These are phyloP conservation scores for Apaloderma vittatum DNA, from an alignment of 2,113 vertebrate genomes.

Conservation along the genomic window DNA sequence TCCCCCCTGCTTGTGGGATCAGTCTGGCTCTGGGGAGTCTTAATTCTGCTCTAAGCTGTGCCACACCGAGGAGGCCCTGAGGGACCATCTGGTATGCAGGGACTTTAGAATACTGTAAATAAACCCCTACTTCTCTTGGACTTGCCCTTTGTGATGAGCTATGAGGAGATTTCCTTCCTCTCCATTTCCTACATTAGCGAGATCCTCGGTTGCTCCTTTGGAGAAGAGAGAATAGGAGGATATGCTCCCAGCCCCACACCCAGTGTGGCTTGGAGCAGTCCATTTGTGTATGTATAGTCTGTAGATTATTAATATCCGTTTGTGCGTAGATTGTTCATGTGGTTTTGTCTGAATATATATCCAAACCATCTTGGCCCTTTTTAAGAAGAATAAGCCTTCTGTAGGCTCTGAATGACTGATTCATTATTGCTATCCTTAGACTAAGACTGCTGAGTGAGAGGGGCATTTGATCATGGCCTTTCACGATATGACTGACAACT, in stretches of 20 bases:
- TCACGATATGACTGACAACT: background rate
- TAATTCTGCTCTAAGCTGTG: background rate
- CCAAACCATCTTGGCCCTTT: background rate
- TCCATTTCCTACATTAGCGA: accelerated
- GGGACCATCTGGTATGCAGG: background rate
- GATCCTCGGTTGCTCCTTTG: background rate
- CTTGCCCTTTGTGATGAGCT: background rate
- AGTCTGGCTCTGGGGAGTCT: background rate
- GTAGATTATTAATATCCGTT: background rate
- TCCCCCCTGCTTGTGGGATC: background rate
- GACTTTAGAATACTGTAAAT: background rate
- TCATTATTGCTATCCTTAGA: background rate
- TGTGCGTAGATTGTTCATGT: background rate
- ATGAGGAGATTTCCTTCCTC: background rate
- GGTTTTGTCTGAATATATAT: background rate
- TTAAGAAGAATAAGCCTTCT: background rate
- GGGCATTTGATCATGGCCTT: background rate
- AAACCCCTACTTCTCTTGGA: background rate
- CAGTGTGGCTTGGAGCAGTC: background rate
- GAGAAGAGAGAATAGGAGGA: background rate
- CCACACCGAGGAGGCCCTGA: background rate
- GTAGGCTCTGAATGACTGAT: background rate
- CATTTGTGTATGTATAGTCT: background rate
- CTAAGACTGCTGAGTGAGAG: background rate
- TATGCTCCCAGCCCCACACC: background rate